A percentile compares a stretch with the other conserved stretches of the same genome.
These are phyloP conservation scores for Setophaga petechia DNA, from an alignment of 2,113 vertebrate species.

Conservation along the genomic window DNA sequence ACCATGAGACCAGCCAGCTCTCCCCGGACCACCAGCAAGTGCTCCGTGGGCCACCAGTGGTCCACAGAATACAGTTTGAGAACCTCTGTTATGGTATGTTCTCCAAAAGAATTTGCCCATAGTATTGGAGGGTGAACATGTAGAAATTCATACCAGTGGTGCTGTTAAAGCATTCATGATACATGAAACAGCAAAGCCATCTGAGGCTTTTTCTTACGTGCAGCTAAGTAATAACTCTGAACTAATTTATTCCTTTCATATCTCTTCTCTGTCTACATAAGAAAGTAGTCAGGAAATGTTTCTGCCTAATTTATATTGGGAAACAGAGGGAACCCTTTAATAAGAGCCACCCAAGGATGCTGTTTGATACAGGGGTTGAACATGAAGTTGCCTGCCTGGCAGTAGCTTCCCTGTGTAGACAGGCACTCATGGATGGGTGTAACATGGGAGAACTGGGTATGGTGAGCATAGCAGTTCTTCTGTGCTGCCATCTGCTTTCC, in stretches of 20 bases:
- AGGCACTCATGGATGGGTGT: not conserved
- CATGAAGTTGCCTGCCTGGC: not conserved
- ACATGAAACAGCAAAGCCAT: conserved; percentile 57
- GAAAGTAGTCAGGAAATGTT: not conserved
- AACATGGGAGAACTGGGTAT: not conserved
- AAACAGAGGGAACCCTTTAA: not conserved
- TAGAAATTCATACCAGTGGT: not conserved
- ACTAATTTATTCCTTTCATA: conserved; percentile 24
- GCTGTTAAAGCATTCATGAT: not conserved
- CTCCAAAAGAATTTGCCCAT: conserved; percentile 16
- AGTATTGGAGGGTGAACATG: not conserved
- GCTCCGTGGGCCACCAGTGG: conserved; percentile 50
- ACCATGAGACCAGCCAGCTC: conserved; percentile 58
- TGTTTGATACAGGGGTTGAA: not conserved
- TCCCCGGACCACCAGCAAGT: conserved; percentile 50
- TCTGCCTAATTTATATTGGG: not conserved
- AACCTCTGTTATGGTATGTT: conserved; percentile 70
- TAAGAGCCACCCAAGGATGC: not conserved
- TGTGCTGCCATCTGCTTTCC: not conserved
- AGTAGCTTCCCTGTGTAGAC: not conserved
- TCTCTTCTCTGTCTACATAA: not conserved
- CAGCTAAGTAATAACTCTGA: not conserved
- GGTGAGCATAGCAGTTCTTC: conserved; percentile 1
- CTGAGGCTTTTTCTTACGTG: not conserved
- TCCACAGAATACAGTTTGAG: conserved; percentile 68